phyloP scores from a whole-genome alignment of 1,140 invertebrate genomes.

The Heterodera schachtii region DNA sequence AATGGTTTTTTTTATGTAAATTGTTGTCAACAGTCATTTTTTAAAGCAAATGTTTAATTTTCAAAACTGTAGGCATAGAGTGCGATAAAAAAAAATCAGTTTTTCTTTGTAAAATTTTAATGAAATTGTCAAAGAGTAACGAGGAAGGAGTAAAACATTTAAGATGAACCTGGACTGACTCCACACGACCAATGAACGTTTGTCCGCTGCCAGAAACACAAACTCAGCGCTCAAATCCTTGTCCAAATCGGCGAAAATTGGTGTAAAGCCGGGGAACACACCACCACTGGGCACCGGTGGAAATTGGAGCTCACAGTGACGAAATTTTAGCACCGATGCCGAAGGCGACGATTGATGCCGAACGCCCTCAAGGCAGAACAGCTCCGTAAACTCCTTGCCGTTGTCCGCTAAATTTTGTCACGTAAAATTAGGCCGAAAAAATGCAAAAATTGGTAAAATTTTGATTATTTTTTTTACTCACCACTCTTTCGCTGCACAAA shows the following conservation, averaged over 20 bases:
- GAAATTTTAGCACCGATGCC: conserved; percentile 24
- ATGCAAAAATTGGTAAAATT: no score
- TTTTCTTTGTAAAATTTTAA: not conserved
- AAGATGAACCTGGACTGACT: conserved; percentile 21
- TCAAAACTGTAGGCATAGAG: no score
- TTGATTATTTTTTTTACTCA: not conserved
- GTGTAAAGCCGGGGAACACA: conserved; percentile 44
- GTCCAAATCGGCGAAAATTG: conserved; percentile 55
- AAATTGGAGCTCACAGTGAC: conserved; percentile 33
- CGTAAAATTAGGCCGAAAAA: no score
- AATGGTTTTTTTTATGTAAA: no score
- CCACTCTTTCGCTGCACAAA: conserved; percentile 35
- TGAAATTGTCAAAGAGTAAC: not conserved
- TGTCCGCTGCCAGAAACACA: conserved; percentile 47
- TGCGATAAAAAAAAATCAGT: no score
- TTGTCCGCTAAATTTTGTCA: not conserved
- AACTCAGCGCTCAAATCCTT: conserved; percentile 58
- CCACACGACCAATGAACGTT: conserved; percentile 44
- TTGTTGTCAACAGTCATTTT: no score
- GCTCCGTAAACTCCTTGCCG: conserved; percentile 1
- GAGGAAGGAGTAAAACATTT: not conserved
- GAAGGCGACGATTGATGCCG: not conserved
- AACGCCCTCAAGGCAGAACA: conserved; percentile 32
- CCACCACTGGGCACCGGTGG: conserved; percentile 25
- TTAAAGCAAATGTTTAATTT: no score